Conservation (phyloP, 2,113 vertebrate genomes). For the Oreochromis spilurus region DNA sequence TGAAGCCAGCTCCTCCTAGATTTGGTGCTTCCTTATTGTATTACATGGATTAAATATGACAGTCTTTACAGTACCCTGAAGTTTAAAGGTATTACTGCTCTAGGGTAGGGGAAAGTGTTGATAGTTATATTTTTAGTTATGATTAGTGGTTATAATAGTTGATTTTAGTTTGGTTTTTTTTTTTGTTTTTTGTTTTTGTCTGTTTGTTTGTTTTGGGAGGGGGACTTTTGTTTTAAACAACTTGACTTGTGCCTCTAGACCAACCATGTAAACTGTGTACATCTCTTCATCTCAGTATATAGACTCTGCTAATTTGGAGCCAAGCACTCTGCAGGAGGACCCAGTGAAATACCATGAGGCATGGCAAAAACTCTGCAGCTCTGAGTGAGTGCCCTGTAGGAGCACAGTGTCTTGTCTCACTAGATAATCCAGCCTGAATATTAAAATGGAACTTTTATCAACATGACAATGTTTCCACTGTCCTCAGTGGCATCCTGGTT, state of each 20-base stretch:
- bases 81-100: neutral
- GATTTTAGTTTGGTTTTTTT: neutral
- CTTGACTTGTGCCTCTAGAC: neutral
- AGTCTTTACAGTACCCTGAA: neutral
- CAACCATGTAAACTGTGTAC: neutral
- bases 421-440: neutral
- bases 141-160: neutral
- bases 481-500: conserved; percentile 85
- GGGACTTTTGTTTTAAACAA: neutral
- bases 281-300: conserved; percentile 77
- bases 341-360: conserved; percentile 94
- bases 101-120: neutral
- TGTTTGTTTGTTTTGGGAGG: neutral
- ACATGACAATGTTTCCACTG: neutral
- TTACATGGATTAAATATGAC: neutral
- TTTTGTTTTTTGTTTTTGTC: neutral
- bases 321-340: conserved; percentile 82
- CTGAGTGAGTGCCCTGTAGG: conserved; percentile 77
- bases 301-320: conserved; percentile 90
- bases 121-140: neutral
- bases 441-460: neutral
- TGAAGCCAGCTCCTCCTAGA: neutral
- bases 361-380: conserved; percentile 94
- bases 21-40: neutral
- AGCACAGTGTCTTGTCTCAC: neutral